phyloP scores from a whole-genome alignment of 2,888 invertebrate genomes.

The Lycaena phlaeas region DNA sequence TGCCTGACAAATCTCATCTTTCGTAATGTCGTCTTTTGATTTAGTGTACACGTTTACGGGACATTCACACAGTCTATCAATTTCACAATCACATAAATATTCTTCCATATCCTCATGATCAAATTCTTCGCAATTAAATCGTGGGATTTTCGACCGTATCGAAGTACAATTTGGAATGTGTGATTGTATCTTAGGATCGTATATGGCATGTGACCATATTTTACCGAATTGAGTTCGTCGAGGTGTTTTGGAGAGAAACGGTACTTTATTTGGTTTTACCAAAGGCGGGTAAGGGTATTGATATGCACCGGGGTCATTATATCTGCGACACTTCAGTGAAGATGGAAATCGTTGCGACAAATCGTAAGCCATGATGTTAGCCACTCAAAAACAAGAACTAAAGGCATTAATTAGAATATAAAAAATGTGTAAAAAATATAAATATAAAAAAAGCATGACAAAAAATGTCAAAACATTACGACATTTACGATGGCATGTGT shows the following conservation, averaged over 20 bases:
- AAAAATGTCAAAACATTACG: no score
- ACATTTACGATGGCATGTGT: no score
- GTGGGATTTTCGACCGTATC: conserved; percentile 38
- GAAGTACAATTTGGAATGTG: conserved; percentile 42
- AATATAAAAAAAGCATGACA: no score
- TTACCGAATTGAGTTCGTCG: conserved; percentile 26
- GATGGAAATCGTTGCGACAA: conserved; percentile 34
- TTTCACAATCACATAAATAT: conserved; percentile 42
- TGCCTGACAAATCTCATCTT: conserved; percentile 36
- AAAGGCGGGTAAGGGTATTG: conserved; percentile 23
- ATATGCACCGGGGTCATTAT: conserved; percentile 52
- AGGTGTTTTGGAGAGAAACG: conserved; percentile 41
- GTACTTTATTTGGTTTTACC: conserved; percentile 28
- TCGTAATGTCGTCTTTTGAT: no score
- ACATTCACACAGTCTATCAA: conserved; percentile 14
- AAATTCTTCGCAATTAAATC: conserved; percentile 47
- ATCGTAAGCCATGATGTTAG: conserved; percentile 42
- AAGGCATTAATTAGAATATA: no score
- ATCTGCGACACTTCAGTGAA: conserved; percentile 27
- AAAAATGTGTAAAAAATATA: no score
- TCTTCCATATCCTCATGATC: conserved; percentile 40
- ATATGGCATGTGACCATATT: conserved; percentile 45
- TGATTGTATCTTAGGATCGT: conserved; percentile 23
- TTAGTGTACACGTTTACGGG: conserved; percentile 19
- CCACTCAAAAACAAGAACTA: no score